Evolutionary conservation across 2,113 vertebrate species (phyloP).

Genomic region (Excalfactoria chinensis): DNA sequence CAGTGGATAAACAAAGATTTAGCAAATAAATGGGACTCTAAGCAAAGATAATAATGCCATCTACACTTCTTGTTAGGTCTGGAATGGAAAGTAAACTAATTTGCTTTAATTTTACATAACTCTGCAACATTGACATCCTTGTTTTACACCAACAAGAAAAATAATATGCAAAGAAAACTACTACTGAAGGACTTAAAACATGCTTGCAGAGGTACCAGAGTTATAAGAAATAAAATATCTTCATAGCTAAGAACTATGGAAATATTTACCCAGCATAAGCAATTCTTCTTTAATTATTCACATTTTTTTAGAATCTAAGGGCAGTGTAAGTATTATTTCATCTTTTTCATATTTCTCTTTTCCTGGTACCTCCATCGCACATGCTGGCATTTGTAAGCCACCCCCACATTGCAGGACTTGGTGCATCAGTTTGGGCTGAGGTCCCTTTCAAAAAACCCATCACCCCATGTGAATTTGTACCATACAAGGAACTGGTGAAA

Average conservation of each 20-base stretch:
- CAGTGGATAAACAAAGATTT: neutral
- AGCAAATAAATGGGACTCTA: neutral
- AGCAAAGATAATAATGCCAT: neutral
- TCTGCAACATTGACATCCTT: neutral
- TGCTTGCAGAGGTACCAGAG: neutral
- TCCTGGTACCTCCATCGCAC: neutral
- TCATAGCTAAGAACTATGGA: neutral
- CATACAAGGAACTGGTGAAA: neutral
- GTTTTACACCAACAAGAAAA: constrained; percentile 3
- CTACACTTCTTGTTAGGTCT: neutral
- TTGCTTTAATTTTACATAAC: neutral
- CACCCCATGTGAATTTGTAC: neutral
- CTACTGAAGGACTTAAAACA: neutral
- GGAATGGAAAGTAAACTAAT: neutral
- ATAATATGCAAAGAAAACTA: neutral
- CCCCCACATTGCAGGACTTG: accelerated
- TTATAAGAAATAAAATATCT: neutral
- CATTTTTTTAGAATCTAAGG: neutral
- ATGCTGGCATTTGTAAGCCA: neutral
- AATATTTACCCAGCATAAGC: neutral
- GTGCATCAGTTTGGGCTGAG: neutral
- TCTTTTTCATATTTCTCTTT: neutral
- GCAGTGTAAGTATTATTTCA: neutral
- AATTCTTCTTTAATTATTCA: neutral
- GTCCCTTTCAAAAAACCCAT: neutral